phyloP scores from a whole-genome alignment of 2,888 invertebrate genomes.

The Pyrochroa serraticornis region DNA sequence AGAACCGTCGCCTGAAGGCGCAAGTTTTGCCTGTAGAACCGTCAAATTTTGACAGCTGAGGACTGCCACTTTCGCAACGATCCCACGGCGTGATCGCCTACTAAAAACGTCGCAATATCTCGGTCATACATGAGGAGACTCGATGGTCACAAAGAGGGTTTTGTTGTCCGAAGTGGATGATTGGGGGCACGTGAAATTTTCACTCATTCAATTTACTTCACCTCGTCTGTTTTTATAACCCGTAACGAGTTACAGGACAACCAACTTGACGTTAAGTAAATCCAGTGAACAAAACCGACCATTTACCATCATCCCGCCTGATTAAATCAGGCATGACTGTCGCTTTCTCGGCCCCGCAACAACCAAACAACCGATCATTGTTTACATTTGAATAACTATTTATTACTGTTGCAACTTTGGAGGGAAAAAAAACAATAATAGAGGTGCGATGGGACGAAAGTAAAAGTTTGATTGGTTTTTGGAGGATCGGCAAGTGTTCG shows the following conservation, averaged over 20 bases:
- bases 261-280: too few relatives aligned
- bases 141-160: too few relatives aligned
- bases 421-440: neutral
- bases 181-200: too few relatives aligned
- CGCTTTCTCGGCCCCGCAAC: constrained; percentile 12
- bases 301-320: constrained; percentile 19
- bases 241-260: neutral
- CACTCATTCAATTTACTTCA: neutral
- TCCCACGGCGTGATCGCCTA: too few relatives aligned
- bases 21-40: too few relatives aligned
- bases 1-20: too few relatives aligned
- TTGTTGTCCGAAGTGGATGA: too few relatives aligned
- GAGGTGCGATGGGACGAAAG: constrained; percentile 1
- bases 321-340: constrained; percentile 20
- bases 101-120: too few relatives aligned
- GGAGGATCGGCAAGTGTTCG: constrained; percentile 8
- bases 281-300: constrained; percentile 11
- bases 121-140: too few relatives aligned
- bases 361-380: constrained; percentile 18
- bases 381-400: constrained; percentile 18
- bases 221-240: constrained; percentile 10
- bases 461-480: neutral
- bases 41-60: too few relatives aligned
- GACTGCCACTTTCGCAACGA: too few relatives aligned
- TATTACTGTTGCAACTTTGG: constrained; percentile 13